Percentiles rank a stretch among this genome's conserved stretches.
Conservation (phyloP, 1,140 invertebrate genomes). For the Coenobita brevimanus region DNA sequence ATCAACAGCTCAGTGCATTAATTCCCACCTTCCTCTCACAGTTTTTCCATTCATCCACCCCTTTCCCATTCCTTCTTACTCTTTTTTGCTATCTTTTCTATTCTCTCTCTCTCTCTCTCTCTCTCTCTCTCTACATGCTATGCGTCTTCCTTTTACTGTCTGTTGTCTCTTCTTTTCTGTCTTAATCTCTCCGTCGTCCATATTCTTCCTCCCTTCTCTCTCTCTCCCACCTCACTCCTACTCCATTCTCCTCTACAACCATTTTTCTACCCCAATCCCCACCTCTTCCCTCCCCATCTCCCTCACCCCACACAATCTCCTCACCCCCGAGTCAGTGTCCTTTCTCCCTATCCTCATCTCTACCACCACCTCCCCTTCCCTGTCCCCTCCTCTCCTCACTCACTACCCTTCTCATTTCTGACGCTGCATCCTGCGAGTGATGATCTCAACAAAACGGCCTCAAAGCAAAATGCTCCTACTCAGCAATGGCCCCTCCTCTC, state of each 20-base stretch:
- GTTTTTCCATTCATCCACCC: not conserved
- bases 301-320: too few relatives aligned
- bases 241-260: not conserved
- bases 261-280: not conserved
- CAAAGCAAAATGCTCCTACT: too few relatives aligned
- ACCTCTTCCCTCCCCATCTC: too few relatives aligned
- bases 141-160: not conserved
- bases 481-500: too few relatives aligned
- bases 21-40: too few relatives aligned
- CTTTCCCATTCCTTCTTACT: not conserved
- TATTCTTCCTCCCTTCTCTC: not conserved
- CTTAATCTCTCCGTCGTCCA: not conserved
- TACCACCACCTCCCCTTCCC: not conserved
- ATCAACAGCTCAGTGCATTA: too few relatives aligned
- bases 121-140: conserved; percentile 20
- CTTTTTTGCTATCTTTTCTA: not conserved
- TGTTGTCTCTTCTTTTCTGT: not conserved
- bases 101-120: conserved; percentile 44
- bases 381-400: not conserved
- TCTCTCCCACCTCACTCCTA: not conserved
- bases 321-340: too few relatives aligned
- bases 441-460: too few relatives aligned
- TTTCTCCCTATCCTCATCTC: too few relatives aligned
- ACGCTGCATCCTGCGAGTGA: too few relatives aligned
- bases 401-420: not conserved